A percentile compares a stretch with the other conserved stretches of the same genome.
phyloP scores from a whole-genome alignment of 1,140 invertebrate species.

The Zophobas morio region DNA sequence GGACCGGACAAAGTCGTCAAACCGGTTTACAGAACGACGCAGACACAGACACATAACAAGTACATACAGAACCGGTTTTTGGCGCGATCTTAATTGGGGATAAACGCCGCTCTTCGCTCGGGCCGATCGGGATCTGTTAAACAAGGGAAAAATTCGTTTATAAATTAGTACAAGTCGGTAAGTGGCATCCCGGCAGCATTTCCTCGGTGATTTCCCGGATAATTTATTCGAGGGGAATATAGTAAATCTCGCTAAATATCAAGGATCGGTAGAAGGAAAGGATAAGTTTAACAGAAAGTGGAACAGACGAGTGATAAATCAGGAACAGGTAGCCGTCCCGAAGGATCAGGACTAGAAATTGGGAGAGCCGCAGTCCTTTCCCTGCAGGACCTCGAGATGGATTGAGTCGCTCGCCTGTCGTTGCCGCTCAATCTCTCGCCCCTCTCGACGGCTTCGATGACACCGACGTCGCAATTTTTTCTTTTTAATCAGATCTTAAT shows the following conservation, averaged over 20 bases:
- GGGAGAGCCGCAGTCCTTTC: constrained; percentile 57
- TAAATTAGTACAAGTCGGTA: constrained; percentile 43
- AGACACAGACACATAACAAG: too few relatives aligned
- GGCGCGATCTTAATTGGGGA: not conserved
- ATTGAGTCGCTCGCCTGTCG: constrained; percentile 60
- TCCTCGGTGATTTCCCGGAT: constrained; percentile 51
- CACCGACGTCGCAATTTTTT: constrained; percentile 40
- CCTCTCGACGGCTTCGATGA: constrained; percentile 30
- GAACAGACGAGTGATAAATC: constrained; percentile 66
- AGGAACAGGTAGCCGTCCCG: constrained; percentile 66
- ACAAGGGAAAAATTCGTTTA: constrained; percentile 38
- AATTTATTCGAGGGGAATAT: constrained; percentile 62
- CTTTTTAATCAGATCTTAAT: constrained; percentile 57
- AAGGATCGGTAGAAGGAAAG: constrained; percentile 63
- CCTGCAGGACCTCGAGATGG: constrained; percentile 58
- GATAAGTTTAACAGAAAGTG: constrained; percentile 65
- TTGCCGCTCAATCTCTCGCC: constrained; percentile 57
- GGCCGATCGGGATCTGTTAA: not conserved
- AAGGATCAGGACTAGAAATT: constrained; percentile 60
- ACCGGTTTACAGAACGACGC: not conserved
- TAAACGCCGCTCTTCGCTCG: not conserved
- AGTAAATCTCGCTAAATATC: constrained; percentile 66
- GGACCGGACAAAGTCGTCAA: not conserved
- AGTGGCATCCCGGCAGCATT: constrained; percentile 42
- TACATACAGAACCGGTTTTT: too few relatives aligned